Conservation (phyloP, 1,140 invertebrate species). For the Calliphora vicina region DNA sequence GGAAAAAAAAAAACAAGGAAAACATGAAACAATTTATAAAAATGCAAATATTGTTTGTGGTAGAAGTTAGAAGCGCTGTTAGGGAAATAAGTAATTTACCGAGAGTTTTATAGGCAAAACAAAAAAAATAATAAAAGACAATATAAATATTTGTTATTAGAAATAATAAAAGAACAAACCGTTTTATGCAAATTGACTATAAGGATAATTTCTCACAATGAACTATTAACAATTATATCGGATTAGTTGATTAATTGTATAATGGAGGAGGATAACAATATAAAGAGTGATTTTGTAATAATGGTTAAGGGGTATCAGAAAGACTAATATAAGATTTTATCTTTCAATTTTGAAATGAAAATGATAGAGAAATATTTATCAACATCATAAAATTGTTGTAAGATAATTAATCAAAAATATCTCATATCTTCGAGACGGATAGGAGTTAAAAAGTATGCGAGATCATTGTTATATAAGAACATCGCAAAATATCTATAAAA, state of each 20-base stretch:
- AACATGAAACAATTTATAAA: background rate
- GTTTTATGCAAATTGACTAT: background rate
- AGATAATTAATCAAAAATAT: too few species aligned
- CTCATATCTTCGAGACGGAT: too few species aligned
- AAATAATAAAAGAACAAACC: background rate
- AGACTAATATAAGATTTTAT: too few species aligned
- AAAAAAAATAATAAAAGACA: background rate
- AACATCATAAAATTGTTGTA: too few species aligned
- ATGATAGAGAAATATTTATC: too few species aligned
- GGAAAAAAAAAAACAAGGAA: background rate
- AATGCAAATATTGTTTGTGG: slow-evolving; percentile 11
- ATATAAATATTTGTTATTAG: background rate
- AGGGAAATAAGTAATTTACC: slow-evolving; percentile 11
- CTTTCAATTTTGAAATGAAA: too few species aligned
- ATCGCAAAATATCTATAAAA: too few species aligned
- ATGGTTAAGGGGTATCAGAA: background rate
- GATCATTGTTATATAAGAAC: too few species aligned
- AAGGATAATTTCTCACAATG: background rate
- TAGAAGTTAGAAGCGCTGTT: background rate
- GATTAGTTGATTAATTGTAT: background rate
- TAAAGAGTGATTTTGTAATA: background rate
- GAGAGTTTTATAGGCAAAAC: background rate
- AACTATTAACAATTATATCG: background rate
- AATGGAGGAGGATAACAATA: background rate
- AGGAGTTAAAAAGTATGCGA: too few species aligned